Evolutionary conservation across 2,888 invertebrate species (phyloP).

Genomic region (Cephus pygmeus): DNA sequence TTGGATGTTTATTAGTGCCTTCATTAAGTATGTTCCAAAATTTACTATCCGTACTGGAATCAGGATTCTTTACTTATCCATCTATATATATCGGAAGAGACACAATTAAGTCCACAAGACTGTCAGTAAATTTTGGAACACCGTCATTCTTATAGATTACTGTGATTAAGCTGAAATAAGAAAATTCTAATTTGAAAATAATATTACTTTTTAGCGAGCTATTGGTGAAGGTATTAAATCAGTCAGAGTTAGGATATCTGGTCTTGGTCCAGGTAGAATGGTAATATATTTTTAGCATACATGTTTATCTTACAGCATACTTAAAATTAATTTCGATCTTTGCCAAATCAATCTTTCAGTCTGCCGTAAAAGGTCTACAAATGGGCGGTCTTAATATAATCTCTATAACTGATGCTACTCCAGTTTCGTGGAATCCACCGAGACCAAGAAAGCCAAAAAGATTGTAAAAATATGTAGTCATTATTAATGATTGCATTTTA

Average conservation of each 20-base stretch:
- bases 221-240: slow-evolving; percentile 79
- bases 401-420: slow-evolving; percentile 93
- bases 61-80: too few species aligned
- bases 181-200: slow-evolving; percentile 30
- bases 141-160: slow-evolving; percentile 1
- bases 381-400: slow-evolving; percentile 91
- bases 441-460: slow-evolving; percentile 86
- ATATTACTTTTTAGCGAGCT: slow-evolving; percentile 72
- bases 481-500: too few species aligned
- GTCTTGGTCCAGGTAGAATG: slow-evolving; percentile 91
- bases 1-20: not conserved
- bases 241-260: slow-evolving; percentile 81
- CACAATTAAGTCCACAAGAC: too few species aligned
- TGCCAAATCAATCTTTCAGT: slow-evolving; percentile 69
- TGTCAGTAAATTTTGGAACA: too few species aligned
- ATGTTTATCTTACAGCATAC: slow-evolving; percentile 11
- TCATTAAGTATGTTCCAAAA: too few species aligned
- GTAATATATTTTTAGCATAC: slow-evolving; percentile 66
- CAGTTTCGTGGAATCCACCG: slow-evolving; percentile 82
- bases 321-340: slow-evolving; percentile 28
- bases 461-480: slow-evolving; percentile 70
- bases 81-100: too few species aligned
- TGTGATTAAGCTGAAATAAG: slow-evolving; percentile 1
- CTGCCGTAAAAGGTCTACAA: slow-evolving; percentile 92
- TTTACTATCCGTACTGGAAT: too few species aligned